These are phyloP conservation scores for Erpobdella octoculata DNA, from an alignment of 2,888 invertebrate genomes.

Conservation along the genomic window DNA sequence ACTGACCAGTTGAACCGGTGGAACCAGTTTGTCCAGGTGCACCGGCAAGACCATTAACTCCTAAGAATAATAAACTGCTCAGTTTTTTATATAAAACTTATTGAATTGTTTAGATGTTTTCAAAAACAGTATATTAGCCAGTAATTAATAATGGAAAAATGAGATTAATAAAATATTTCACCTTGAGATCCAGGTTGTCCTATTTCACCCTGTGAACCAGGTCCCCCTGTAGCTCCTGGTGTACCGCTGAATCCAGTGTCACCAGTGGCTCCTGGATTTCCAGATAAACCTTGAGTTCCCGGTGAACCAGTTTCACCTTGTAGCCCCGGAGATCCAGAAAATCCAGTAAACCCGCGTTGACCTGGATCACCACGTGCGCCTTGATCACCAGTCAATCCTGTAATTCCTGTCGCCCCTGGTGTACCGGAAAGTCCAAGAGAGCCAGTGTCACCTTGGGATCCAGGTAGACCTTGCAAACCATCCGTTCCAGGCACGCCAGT, in stretches of 20 bases:
- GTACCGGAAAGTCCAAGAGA: slow-evolving; percentile 15
- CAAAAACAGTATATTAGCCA: no score
- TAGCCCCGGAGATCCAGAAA: slow-evolving; percentile 9
- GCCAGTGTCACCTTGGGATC: slow-evolving; percentile 6
- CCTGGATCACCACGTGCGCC: slow-evolving; percentile 21
- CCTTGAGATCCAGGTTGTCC: slow-evolving; percentile 29
- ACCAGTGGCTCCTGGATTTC: slow-evolving; percentile 18
- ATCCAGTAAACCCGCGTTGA: slow-evolving; percentile 28
- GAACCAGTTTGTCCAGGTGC: slow-evolving; percentile 16
- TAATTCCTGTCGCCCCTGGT: slow-evolving; percentile 35
- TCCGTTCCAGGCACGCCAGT: slow-evolving; percentile 2
- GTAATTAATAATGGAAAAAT: slow-evolving; percentile 14
- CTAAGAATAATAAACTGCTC: not conserved
- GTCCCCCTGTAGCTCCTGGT: slow-evolving; percentile 43
- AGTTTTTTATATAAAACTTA: slow-evolving; percentile 11
- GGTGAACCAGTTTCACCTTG: slow-evolving; percentile 15
- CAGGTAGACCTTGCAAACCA: slow-evolving; percentile 3
- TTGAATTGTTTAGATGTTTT: slow-evolving; percentile 31
- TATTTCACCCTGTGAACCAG: slow-evolving; percentile 27
- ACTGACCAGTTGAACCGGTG: slow-evolving; percentile 12
- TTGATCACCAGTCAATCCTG: not conserved
- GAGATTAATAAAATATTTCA: not conserved
- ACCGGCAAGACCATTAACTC: not conserved
- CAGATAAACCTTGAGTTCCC: slow-evolving; percentile 19
- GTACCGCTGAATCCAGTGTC: slow-evolving; percentile 32